Conservation (phyloP, 2,797 vertebrate species). For the Antrozous pallidus region DNA sequence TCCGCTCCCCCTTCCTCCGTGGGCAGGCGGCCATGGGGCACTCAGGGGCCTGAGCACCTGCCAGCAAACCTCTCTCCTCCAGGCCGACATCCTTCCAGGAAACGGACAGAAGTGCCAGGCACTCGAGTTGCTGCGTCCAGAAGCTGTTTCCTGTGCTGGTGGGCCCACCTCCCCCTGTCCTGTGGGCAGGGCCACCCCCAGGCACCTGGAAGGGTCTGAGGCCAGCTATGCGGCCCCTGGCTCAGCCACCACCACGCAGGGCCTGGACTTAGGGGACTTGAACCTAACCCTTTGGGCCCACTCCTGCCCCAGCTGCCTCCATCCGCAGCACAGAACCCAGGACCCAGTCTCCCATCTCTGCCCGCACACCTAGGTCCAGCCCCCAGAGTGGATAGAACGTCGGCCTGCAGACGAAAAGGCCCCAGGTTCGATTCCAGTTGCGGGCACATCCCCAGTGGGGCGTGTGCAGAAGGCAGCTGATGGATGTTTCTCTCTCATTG, state of each 20-base stretch:
- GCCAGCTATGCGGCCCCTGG: slow-evolving; percentile 66
- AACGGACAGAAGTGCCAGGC: not conserved
- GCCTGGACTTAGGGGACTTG: not conserved
- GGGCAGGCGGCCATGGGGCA: not conserved
- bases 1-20: not conserved
- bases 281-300: no score
- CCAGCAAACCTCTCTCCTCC: not conserved
- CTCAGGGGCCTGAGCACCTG: not conserved
- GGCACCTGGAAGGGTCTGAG: not conserved
- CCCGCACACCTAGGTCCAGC: no score
- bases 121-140: fast-evolving
- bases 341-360: not conserved
- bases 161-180: fast-evolving
- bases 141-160: not conserved
- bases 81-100: not conserved
- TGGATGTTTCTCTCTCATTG: no score
- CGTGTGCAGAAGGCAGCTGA: no score
- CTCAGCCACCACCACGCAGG: slow-evolving; percentile 75
- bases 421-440: no score
- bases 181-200: not conserved
- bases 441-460: no score
- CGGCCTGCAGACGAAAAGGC: no score
- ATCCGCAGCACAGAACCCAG: not conserved
- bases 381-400: no score
- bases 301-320: not conserved